A percentile compares a stretch with the other conserved stretches of the same genome.
Evolutionary conservation across 2,113 vertebrate genomes (phyloP).

Genomic region (Balaenoptera acutorostrata): DNA sequence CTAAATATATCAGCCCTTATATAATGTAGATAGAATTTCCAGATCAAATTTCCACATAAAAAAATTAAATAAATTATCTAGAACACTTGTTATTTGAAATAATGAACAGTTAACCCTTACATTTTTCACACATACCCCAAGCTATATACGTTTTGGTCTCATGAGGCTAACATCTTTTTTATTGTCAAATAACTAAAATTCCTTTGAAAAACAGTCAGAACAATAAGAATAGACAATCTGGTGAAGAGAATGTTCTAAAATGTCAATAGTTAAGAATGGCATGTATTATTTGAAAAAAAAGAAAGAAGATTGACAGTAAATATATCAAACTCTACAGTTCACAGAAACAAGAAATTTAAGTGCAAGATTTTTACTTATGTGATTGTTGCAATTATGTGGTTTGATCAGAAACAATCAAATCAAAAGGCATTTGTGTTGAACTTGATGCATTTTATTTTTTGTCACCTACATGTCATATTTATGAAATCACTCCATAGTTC

Average conservation of each 20-base stretch:
- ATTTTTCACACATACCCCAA: not conserved
- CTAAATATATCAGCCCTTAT: not conserved
- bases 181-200: not conserved
- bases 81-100: not conserved
- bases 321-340: not conserved
- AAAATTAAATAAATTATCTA: not conserved
- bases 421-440: not conserved
- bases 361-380: not conserved
- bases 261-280: not conserved
- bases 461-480: not conserved
- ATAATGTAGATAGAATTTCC: not conserved
- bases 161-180: not conserved
- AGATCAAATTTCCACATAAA: not conserved
- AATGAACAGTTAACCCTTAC: not conserved
- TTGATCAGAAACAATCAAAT: not conserved
- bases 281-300: not conserved
- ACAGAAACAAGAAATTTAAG: not conserved
- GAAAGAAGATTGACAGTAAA: not conserved
- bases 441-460: not conserved
- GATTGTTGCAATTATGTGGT: not conserved
- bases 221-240: not conserved
- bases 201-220: not conserved
- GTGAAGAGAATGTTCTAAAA: not conserved
- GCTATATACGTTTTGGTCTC: not conserved
- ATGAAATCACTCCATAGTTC: not conserved